Conservation (phyloP, 2,888 invertebrate genomes). For the Biston betularia region DNA sequence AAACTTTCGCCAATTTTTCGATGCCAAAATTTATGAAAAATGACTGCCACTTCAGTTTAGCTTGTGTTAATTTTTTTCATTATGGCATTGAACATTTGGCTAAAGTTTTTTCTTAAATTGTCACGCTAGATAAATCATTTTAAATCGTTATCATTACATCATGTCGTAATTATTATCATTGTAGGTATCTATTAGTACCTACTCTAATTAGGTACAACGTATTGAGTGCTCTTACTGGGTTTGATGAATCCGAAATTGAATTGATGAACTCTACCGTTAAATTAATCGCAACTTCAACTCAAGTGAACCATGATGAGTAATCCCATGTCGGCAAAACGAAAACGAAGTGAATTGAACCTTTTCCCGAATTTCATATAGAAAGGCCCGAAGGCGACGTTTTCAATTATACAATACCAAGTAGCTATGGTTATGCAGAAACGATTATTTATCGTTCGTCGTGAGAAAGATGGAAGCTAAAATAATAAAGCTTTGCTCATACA, state of each 20-base stretch:
- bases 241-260: conserved; percentile 1
- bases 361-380: conserved; percentile 21
- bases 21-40: too few relatives aligned
- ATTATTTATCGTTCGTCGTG: conserved; percentile 7
- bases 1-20: not conserved
- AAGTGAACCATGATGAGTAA: conserved; percentile 14
- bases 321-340: conserved; percentile 14
- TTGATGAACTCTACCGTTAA: conserved; percentile 8
- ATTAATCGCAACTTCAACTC: conserved; percentile 1
- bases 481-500: not conserved
- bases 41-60: not conserved
- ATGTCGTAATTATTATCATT: not conserved
- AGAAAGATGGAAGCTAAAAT: conserved; percentile 13
- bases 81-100: too few relatives aligned
- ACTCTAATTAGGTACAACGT: not conserved
- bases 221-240: not conserved
- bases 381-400: conserved; percentile 11
- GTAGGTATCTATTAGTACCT: too few relatives aligned
- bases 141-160: too few relatives aligned
- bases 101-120: too few relatives aligned
- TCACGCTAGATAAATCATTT: too few relatives aligned
- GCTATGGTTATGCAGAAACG: not conserved
- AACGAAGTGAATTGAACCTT: conserved; percentile 11
- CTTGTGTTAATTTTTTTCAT: too few relatives aligned
- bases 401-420: conserved; percentile 1